A percentile compares a stretch with the other conserved stretches of the same genome.
Conservation (phyloP, 2,113 vertebrate species). For the Oceanites oceanicus region DNA sequence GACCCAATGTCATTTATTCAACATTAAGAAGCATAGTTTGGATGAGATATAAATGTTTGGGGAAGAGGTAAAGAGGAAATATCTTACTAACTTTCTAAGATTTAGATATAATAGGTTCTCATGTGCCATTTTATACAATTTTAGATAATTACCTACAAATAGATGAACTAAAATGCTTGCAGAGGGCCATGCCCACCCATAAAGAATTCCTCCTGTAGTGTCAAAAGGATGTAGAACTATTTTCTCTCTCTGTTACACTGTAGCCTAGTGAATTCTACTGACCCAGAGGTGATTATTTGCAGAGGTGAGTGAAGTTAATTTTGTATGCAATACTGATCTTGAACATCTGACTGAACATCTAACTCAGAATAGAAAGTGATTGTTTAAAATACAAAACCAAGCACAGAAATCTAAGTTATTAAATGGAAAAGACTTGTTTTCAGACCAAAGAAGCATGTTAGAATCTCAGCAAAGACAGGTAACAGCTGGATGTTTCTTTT, state of each 20-base stretch:
- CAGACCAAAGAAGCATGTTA: background rate
- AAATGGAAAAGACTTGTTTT: background rate
- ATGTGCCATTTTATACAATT: fast-evolving
- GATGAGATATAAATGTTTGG: background rate
- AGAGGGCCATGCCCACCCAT: background rate
- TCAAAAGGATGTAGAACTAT: background rate
- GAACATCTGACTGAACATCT: background rate
- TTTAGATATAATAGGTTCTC: background rate
- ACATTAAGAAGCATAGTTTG: background rate
- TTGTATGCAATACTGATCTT: background rate
- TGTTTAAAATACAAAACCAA: background rate
- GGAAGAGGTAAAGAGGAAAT: background rate
- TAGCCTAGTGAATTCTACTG: background rate
- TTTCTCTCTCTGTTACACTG: background rate
- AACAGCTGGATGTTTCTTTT: background rate
- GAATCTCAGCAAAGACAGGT: background rate
- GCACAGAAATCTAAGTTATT: background rate
- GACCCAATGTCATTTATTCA: background rate
- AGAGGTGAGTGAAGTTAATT: background rate
- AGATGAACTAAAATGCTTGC: background rate
- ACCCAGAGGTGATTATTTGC: background rate
- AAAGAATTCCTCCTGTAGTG: background rate
- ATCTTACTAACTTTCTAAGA: background rate
- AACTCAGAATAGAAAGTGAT: background rate
- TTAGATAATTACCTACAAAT: background rate